These are phyloP conservation scores for Macrosteles quadrilineatus DNA, from an alignment of 1,140 invertebrate genomes.

Conservation along the genomic window DNA sequence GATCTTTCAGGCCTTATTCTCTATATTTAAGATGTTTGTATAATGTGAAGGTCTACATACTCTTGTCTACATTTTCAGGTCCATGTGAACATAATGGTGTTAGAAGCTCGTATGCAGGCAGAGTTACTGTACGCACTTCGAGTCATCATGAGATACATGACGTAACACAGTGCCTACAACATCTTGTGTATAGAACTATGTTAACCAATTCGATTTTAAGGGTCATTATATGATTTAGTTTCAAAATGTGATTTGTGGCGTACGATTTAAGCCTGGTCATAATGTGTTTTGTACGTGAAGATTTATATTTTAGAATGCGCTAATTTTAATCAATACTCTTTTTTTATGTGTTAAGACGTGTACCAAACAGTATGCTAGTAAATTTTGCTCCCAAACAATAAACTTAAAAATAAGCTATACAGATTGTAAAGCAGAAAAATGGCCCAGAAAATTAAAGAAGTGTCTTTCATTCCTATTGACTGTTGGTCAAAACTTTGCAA, in stretches of 20 bases:
- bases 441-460: too few relatives aligned
- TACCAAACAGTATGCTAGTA: slow-evolving; percentile 1
- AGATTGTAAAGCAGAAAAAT: too few relatives aligned
- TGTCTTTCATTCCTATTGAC: too few relatives aligned
- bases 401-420: neutral
- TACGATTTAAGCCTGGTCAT: neutral
- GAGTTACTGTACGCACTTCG: slow-evolving; percentile 84
- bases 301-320: neutral
- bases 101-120: slow-evolving; percentile 86
- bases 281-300: neutral
- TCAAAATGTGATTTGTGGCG: neutral
- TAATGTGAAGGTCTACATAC: too few relatives aligned
- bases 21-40: slow-evolving; percentile 3
- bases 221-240: neutral
- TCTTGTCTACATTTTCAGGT: slow-evolving; percentile 63
- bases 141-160: slow-evolving; percentile 78
- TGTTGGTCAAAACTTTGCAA: too few relatives aligned
- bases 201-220: neutral
- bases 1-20: slow-evolving; percentile 5
- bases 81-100: slow-evolving; percentile 87
- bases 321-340: neutral
- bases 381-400: neutral
- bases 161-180: slow-evolving; percentile 51
- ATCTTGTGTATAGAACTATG: neutral
- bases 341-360: neutral